These are phyloP conservation scores for Phodopus roborovskii DNA, from an alignment of 2,113 vertebrate species.

Conservation along the genomic window DNA sequence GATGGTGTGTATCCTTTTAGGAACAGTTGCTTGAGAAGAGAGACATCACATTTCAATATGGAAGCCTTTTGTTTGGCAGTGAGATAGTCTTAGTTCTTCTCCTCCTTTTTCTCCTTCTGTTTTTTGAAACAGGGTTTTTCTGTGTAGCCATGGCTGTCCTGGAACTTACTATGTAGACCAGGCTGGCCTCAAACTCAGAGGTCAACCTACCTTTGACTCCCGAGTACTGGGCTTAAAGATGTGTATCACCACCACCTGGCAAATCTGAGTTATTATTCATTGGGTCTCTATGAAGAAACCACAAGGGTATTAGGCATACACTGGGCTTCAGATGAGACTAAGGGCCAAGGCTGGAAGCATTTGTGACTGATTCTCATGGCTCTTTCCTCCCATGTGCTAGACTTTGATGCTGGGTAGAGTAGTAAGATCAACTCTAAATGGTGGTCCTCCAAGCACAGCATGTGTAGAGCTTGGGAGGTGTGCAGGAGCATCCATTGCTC, in stretches of 20 bases:
- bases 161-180: neutral
- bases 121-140: neutral
- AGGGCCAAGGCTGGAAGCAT: neutral
- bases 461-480: neutral
- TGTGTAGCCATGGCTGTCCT: neutral
- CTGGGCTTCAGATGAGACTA: neutral
- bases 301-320: constrained; percentile 29
- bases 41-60: constrained; percentile 58
- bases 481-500: accelerated
- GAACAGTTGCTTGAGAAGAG: constrained; percentile 43
- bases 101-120: neutral
- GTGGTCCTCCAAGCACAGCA: neutral
- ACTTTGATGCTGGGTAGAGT: constrained; percentile 29
- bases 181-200: neutral
- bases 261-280: constrained; percentile 64
- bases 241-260: no score
- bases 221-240: neutral
- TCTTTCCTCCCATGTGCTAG: neutral
- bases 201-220: neutral
- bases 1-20: constrained; percentile 58
- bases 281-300: constrained; percentile 53
- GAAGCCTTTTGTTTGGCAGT: constrained; percentile 65
- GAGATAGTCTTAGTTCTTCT: constrained; percentile 65
- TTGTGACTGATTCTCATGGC: neutral
- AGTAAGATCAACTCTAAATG: neutral